Evolutionary conservation across 2,888 invertebrate genomes (phyloP).

Genomic region (Hololepta plana): DNA sequence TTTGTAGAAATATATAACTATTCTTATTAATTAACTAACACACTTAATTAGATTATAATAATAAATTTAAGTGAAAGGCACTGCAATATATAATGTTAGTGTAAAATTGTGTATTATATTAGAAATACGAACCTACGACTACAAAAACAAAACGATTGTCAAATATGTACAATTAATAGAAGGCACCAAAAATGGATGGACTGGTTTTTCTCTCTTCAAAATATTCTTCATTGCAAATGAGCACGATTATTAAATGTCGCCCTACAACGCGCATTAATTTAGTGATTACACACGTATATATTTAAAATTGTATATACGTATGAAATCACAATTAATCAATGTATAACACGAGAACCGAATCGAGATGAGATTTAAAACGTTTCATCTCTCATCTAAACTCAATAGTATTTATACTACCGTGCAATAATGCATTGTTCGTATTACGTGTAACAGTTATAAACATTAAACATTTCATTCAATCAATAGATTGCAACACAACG

Average conservation of each 20-base stretch:
- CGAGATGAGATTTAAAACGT: too few species aligned
- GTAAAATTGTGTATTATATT: slow-evolving; percentile 8
- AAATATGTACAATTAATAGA: slow-evolving; percentile 21
- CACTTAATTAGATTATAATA: slow-evolving; percentile 8
- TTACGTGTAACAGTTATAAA: too few species aligned
- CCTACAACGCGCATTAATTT: slow-evolving; percentile 5
- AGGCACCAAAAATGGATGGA: slow-evolving; percentile 30
- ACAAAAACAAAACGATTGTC: slow-evolving; percentile 17
- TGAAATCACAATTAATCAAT: too few species aligned
- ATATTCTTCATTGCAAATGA: slow-evolving; percentile 19
- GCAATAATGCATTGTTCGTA: too few species aligned
- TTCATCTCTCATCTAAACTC: too few species aligned
- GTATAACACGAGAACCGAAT: too few species aligned
- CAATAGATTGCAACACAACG: too few species aligned
- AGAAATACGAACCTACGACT: slow-evolving; percentile 8
- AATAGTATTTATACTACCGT: too few species aligned
- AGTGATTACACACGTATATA: slow-evolving; percentile 1
- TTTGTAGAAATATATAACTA: too few species aligned
- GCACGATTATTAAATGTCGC: slow-evolving; percentile 16
- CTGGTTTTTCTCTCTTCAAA: too few species aligned
- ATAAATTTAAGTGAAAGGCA: slow-evolving; percentile 16
- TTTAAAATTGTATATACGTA: too few species aligned
- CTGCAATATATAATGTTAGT: slow-evolving; percentile 15
- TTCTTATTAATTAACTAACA: slow-evolving; percentile 8
- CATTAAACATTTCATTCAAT: too few species aligned